These are phyloP conservation scores for Vanessa tameamea DNA, from an alignment of 1,140 invertebrate genomes.

Conservation along the genomic window DNA sequence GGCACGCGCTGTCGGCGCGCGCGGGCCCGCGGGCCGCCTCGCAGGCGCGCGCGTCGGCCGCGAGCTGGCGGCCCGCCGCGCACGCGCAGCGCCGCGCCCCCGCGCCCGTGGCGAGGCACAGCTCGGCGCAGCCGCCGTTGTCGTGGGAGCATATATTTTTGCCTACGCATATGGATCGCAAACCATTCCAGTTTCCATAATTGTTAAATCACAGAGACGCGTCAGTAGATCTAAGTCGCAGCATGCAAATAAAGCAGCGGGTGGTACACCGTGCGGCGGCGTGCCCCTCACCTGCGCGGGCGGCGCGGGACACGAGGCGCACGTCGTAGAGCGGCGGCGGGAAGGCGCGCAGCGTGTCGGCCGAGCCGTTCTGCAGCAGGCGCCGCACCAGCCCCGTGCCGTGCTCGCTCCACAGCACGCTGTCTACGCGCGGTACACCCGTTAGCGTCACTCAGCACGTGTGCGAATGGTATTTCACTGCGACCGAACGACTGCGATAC, in stretches of 20 bases:
- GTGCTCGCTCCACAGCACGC: conserved; percentile 88
- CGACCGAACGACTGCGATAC: conserved; percentile 33
- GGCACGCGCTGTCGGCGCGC: conserved; percentile 40
- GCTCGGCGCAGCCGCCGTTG: conserved; percentile 84
- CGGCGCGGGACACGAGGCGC: conserved; percentile 81
- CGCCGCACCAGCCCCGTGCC: conserved; percentile 82
- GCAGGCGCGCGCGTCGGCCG: conserved; percentile 21
- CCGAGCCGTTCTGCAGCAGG: conserved; percentile 66
- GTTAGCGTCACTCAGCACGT: too few species aligned
- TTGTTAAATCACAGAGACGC: too few species aligned
- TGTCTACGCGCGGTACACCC: conserved; percentile 39
- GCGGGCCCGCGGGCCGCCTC: conserved; percentile 13
- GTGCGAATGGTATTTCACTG: too few species aligned
- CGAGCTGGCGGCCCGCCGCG: conserved; percentile 29
- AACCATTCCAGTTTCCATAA: too few species aligned
- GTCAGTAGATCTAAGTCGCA: too few species aligned
- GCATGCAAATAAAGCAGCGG: too few species aligned
- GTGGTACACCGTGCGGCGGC: too few species aligned
- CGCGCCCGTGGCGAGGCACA: conserved; percentile 42
- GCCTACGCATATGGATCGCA: conserved; percentile 41
- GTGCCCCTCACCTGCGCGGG: conserved; percentile 66
- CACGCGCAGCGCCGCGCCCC: conserved; percentile 37
- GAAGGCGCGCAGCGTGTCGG: conserved; percentile 73
- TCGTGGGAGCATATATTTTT: conserved; percentile 84
- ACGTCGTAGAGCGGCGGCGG: conserved; percentile 84